These are phyloP conservation scores for Anoplophora glabripennis DNA, from an alignment of 1,140 invertebrate species.

Conservation along the genomic window DNA sequence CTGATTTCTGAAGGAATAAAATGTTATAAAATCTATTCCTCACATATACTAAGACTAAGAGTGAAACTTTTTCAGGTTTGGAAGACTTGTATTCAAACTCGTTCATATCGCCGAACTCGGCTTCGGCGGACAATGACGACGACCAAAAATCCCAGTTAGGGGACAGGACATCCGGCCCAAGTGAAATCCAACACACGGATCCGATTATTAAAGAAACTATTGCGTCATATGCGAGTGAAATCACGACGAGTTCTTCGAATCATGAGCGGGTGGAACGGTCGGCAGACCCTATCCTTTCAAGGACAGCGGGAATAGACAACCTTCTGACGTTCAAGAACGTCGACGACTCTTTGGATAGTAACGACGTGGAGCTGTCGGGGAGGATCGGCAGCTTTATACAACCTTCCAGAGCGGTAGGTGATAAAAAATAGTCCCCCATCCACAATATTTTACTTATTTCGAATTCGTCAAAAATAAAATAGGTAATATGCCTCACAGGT, in stretches of 20 bases:
- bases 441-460: too few relatives aligned
- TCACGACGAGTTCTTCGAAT: neutral
- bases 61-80: slow-evolving; percentile 20
- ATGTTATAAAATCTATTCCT: neutral
- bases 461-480: too few relatives aligned
- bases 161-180: slow-evolving; percentile 24
- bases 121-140: slow-evolving; percentile 25
- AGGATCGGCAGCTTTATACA: slow-evolving; percentile 36
- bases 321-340: slow-evolving; percentile 44
- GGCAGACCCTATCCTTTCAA: slow-evolving; percentile 48
- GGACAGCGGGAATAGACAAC: slow-evolving; percentile 49
- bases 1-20: too few relatives aligned
- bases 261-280: slow-evolving; percentile 47
- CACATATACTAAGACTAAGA: neutral
- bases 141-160: slow-evolving; percentile 11
- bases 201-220: neutral
- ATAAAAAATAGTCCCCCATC: neutral
- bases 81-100: slow-evolving; percentile 56
- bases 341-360: slow-evolving; percentile 41
- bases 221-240: neutral
- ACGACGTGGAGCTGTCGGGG: slow-evolving; percentile 45
- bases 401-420: slow-evolving; percentile 41
- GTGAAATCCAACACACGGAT: slow-evolving; percentile 15
- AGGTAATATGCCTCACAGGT: too few relatives aligned
- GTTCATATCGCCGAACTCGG: slow-evolving; percentile 57